Percentiles rank a stretch among this genome's conserved stretches.
Conservation (phyloP, 2,113 vertebrate genomes). For the Hemiprocne comata region DNA sequence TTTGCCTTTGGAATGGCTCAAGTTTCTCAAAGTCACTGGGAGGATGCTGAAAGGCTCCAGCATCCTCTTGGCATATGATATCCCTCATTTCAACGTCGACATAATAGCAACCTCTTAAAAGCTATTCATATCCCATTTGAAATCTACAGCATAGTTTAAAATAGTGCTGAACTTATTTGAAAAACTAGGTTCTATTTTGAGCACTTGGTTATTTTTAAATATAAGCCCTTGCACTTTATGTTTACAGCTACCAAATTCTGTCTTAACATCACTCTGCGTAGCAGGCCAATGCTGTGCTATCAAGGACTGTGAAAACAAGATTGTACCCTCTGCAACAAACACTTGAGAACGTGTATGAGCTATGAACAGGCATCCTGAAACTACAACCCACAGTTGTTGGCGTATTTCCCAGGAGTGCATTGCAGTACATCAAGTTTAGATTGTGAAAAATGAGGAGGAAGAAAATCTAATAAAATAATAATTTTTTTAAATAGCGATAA, state of each 20-base stretch:
- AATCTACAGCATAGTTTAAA: neutral
- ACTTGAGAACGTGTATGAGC: neutral
- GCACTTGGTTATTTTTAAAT: neutral
- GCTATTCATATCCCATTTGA: neutral
- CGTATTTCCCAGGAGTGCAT: neutral
- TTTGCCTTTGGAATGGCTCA: neutral
- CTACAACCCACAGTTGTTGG: neutral
- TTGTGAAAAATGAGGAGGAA: neutral
- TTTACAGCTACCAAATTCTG: neutral
- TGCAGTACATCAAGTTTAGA: neutral
- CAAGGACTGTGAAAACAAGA: neutral
- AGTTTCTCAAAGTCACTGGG: neutral
- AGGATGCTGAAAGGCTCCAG: neutral
- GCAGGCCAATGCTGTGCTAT: neutral
- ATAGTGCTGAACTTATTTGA: neutral
- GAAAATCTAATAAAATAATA: neutral
- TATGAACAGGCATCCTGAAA: neutral
- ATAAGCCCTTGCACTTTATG: neutral
- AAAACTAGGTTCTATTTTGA: neutral
- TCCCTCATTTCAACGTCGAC: neutral
- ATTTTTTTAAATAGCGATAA: neutral
- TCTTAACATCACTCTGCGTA: neutral
- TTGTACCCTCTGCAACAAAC: neutral
- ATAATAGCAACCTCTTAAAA: neutral
- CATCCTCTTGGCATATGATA: neutral